phyloP scores from a whole-genome alignment of 2,797 vertebrate species.

The Microhierax caerulescens region DNA sequence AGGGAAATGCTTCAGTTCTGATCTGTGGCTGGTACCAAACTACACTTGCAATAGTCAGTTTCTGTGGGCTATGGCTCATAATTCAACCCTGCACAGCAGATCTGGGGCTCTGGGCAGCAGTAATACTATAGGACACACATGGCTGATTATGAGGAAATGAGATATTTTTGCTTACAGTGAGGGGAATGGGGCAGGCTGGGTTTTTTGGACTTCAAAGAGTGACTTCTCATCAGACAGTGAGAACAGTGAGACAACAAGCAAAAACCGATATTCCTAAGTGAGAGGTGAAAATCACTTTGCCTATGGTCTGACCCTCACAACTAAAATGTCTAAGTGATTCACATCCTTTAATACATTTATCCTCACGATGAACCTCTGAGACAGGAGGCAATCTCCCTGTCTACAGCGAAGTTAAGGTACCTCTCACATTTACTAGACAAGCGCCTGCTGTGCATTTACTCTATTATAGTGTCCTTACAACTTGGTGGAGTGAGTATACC shows the following conservation, averaged over 20 bases:
- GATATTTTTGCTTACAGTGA: not conserved
- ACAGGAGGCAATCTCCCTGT: not conserved
- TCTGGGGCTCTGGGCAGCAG: not conserved
- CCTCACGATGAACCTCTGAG: not conserved
- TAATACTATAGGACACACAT: not conserved
- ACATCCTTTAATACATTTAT: not conserved
- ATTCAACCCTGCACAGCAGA: not conserved
- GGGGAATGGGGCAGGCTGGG: rapidly evolving
- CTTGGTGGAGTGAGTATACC: not conserved
- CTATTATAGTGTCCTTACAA: not conserved
- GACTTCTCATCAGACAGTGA: not conserved
- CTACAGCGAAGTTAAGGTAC: not conserved
- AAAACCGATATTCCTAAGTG: not conserved
- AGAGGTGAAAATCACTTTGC: not conserved
- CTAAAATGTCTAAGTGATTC: not conserved
- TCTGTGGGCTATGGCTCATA: not conserved
- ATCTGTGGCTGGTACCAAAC: not conserved
- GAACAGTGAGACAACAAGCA: not conserved
- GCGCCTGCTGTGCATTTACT: not conserved
- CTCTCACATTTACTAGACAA: not conserved
- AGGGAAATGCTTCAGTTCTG: not conserved
- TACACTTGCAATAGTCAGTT: not conserved
- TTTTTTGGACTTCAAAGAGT: not conserved
- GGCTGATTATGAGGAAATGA: not conserved
- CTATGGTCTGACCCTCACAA: not conserved